Conservation (phyloP, 2,888 invertebrate species). For the Drosophila diplacantha region DNA sequence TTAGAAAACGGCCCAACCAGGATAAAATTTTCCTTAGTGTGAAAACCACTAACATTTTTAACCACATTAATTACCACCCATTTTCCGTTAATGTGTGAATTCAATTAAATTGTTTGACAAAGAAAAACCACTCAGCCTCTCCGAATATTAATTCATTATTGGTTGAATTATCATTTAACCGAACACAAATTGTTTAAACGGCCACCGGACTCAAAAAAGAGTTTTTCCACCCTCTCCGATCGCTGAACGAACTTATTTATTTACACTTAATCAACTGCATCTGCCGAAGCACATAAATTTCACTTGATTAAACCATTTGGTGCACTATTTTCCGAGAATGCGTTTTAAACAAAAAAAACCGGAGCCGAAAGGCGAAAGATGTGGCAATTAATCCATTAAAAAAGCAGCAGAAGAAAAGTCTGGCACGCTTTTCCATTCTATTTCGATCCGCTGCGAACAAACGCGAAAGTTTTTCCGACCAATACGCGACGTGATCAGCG, state of each 20-base stretch:
- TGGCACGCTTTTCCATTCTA: conserved; percentile 59
- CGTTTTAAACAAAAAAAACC: conserved; percentile 41
- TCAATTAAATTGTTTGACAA: conserved; percentile 31
- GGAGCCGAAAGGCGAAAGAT: conserved; percentile 32
- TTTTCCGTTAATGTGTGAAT: conserved; percentile 24
- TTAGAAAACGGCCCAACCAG: too few relatives aligned
- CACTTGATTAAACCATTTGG: conserved; percentile 74
- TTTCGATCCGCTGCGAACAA: conserved; percentile 25
- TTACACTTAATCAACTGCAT: conserved; percentile 70
- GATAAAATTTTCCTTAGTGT: background rate
- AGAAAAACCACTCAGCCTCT: conserved; percentile 20
- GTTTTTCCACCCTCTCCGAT: conserved; percentile 17
- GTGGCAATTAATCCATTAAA: conserved; percentile 70
- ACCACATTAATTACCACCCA: conserved; percentile 15
- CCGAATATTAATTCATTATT: conserved; percentile 59
- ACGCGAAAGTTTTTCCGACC: conserved; percentile 32
- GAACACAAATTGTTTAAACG: conserved; percentile 48
- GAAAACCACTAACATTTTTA: conserved; percentile 10
- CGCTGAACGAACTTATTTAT: conserved; percentile 38
- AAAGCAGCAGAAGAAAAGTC: conserved; percentile 19
- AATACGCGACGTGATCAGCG: conserved; percentile 53
- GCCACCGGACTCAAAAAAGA: background rate
- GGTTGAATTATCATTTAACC: conserved; percentile 51
- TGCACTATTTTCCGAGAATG: conserved; percentile 51
- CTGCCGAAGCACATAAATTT: conserved; percentile 67